A percentile compares a stretch with the other conserved stretches of the same genome.
phyloP scores from a whole-genome alignment of 2,797 vertebrate genomes.

The Chiroxiphia lanceolata region DNA sequence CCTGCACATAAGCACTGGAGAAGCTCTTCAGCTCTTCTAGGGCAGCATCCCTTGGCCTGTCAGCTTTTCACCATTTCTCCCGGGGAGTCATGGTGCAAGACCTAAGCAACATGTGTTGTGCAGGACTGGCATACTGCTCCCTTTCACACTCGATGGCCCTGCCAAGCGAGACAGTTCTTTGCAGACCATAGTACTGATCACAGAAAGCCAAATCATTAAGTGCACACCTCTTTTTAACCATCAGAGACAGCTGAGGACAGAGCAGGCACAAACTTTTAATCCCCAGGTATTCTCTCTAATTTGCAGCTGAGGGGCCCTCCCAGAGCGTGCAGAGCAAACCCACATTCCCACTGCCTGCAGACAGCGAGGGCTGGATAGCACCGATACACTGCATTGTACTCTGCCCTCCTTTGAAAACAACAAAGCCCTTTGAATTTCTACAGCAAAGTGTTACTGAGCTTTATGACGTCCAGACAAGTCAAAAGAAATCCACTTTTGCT shows the following conservation, averaged over 20 bases:
- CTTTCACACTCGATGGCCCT: neutral
- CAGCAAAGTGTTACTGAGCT: neutral
- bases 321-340: neutral
- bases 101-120: neutral
- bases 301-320: neutral
- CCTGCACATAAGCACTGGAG: neutral
- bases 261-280: neutral
- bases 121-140: fast-evolving
- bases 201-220: neutral
- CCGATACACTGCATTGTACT: fast-evolving
- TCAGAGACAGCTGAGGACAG: neutral
- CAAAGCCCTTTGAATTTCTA: conserved; percentile 1
- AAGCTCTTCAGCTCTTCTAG: neutral
- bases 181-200: neutral
- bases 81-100: neutral
- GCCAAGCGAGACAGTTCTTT: fast-evolving
- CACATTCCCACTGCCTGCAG: neutral
- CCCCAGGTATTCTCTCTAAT: neutral
- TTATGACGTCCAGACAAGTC: neutral
- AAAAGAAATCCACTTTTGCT: neutral
- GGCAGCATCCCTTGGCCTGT: neutral
- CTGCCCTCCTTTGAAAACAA: neutral
- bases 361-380: neutral
- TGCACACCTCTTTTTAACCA: neutral
- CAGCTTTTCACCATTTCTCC: neutral